A percentile compares a stretch with the other conserved stretches of the same genome.
These are phyloP conservation scores for Balaeniceps rex DNA, from an alignment of 2,113 vertebrate genomes.

Conservation along the genomic window DNA sequence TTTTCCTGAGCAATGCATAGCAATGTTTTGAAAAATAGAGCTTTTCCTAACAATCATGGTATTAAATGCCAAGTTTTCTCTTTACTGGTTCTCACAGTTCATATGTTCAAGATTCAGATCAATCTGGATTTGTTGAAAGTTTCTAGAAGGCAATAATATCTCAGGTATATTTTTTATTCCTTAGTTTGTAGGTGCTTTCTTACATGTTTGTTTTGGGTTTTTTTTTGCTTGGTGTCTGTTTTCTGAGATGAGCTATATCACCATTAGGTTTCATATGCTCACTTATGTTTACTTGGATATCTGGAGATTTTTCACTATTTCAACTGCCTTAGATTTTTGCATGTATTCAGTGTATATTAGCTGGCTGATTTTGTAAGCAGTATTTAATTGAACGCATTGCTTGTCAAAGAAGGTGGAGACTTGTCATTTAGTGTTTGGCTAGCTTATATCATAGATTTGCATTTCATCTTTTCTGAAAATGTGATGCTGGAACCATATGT, in stretches of 20 bases:
- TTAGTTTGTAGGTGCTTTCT: background rate
- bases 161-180: background rate
- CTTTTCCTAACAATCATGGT: background rate
- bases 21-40: background rate
- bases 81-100: background rate
- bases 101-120: background rate
- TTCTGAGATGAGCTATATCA: fast-evolving
- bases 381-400: background rate
- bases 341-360: background rate
- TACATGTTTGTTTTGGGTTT: background rate
- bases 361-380: background rate
- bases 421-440: background rate
- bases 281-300: background rate
- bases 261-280: background rate
- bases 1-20: background rate
- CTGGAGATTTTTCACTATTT: background rate
- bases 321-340: background rate
- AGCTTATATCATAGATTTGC: background rate
- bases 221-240: background rate
- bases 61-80: background rate
- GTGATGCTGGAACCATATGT: background rate
- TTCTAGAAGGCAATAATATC: background rate
- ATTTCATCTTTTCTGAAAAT: background rate
- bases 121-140: background rate
- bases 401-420: background rate